Conservation (phyloP, 2,888 invertebrate genomes). For the Nomada fabriciana region DNA sequence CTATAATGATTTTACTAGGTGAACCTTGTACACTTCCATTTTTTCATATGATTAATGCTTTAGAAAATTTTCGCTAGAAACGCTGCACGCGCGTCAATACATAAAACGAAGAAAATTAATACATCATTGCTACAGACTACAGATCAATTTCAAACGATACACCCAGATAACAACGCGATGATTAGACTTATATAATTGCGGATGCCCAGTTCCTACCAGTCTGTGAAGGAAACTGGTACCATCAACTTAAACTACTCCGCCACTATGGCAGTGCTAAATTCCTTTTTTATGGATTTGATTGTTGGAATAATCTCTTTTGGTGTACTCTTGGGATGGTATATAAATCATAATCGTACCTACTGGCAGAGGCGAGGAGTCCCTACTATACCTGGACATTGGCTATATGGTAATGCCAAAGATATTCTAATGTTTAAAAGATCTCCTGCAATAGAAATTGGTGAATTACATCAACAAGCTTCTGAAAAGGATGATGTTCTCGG, state of each 20-base stretch:
- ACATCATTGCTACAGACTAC: neutral
- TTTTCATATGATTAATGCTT: too few relatives aligned
- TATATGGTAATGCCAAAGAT: conserved; percentile 74
- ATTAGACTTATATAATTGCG: neutral
- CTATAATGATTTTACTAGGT: too few relatives aligned
- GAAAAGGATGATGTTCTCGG: conserved; percentile 80
- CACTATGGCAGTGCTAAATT: neutral
- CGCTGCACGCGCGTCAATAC: too few relatives aligned
- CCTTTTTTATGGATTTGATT: neutral
- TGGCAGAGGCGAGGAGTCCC: conserved; percentile 73
- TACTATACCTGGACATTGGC: conserved; percentile 64
- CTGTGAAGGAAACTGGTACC: too few relatives aligned
- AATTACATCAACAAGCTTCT: conserved; percentile 58
- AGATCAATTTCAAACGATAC: neutral
- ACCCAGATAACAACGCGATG: neutral
- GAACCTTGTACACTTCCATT: too few relatives aligned
- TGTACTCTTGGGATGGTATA: conserved; percentile 54
- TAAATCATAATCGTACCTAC: conserved; percentile 69
- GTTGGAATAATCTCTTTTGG: neutral
- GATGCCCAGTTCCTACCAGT: neutral
- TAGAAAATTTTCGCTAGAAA: too few relatives aligned
- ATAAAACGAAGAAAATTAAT: too few relatives aligned
- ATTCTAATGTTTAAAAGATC: conserved; percentile 52
- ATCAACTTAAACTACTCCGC: neutral
- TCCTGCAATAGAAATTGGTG: conserved; percentile 59